These are phyloP conservation scores for Scopus umbretta DNA, from an alignment of 2,113 vertebrate species.

Conservation along the genomic window DNA sequence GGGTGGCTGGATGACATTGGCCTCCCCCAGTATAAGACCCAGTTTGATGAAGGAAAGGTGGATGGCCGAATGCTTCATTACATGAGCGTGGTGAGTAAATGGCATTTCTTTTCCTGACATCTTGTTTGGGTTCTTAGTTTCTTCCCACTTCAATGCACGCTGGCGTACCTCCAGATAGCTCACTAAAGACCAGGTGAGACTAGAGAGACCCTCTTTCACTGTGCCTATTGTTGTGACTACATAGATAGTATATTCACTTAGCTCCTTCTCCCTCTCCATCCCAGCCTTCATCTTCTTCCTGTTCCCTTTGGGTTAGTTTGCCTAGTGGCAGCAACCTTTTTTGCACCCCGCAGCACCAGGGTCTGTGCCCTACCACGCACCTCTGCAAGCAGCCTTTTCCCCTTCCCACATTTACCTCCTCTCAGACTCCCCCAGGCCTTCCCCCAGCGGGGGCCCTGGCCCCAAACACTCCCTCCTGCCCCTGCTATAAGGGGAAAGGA, in stretches of 20 bases:
- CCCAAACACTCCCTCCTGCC: background rate
- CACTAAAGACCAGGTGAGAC: background rate
- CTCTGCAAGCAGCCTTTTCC: background rate
- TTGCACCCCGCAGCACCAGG: background rate
- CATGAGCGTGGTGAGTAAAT: slow-evolving; percentile 89
- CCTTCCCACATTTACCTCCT: background rate
- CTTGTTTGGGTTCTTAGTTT: background rate
- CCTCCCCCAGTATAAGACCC: slow-evolving; percentile 96
- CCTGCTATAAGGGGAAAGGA: background rate
- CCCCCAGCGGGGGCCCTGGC: background rate
- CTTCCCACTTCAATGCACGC: background rate
- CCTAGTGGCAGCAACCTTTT: background rate
- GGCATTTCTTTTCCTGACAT: background rate
- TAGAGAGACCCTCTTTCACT: background rate
- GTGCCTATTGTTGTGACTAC: background rate
- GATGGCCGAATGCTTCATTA: slow-evolving; percentile 98
- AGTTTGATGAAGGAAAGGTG: slow-evolving; percentile 95
- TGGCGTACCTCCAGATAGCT: background rate
- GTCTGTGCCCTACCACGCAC: background rate
- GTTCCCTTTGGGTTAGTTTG: background rate
- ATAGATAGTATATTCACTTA: background rate
- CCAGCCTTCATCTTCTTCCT: background rate
- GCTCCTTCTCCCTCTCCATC: background rate
- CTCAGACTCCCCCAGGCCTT: background rate
- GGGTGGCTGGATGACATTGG: slow-evolving; percentile 99